Base-by-base conservation (phyloP, 2,113 vertebrate genomes). In the Pituophis catenifer region DNA sequence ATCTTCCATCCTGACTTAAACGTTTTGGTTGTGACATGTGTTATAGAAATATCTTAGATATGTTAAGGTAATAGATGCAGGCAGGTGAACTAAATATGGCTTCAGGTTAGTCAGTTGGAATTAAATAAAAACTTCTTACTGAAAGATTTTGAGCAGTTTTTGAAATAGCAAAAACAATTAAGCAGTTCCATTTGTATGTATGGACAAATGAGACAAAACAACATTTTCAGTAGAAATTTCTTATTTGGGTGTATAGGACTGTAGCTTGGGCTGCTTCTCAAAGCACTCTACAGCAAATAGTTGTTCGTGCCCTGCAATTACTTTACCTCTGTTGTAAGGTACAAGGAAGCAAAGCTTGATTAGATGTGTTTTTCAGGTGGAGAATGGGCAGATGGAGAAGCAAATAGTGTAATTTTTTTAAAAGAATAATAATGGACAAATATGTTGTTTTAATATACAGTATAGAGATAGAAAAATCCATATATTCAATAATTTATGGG, bases 1-100 rank as follows among this genome's bases (percentile, higher is more conserved):
- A 1, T 0, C 0, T 5, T 23, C 6, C 50, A 0, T 21, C n/a
- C 81, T 86, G 90, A 58, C 17, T 38, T 81, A 81, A 81, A 75
- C 2, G 2, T 3, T 85, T 85, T 29, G 33, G 38, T 52, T 10
- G 57, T 55, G 54, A 55, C 12, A 53, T 33, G 1, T 0, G 50
- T 91, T 88, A n/a, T 0, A 58, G 88, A 38, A 3, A 94, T 87
- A 29, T 4, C 33, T 81, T 81, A 81, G 17, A 44, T 1, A 4
- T 0, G 7, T 38, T 0, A 62, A n/a, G 6, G 3, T 5, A 0
- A 53, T 0, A 21, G 0, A 13, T n/a, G 24, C 59, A 94, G 88
- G 8, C 62, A 8, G 29, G 1, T n/a, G 2, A 0, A 21, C 89
- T 6, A 44, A 70, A 70, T 15, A 23, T 29, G 29, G 5, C 86